Conservation (phyloP, 2,113 vertebrate species). For the Irena cyanogastra region DNA sequence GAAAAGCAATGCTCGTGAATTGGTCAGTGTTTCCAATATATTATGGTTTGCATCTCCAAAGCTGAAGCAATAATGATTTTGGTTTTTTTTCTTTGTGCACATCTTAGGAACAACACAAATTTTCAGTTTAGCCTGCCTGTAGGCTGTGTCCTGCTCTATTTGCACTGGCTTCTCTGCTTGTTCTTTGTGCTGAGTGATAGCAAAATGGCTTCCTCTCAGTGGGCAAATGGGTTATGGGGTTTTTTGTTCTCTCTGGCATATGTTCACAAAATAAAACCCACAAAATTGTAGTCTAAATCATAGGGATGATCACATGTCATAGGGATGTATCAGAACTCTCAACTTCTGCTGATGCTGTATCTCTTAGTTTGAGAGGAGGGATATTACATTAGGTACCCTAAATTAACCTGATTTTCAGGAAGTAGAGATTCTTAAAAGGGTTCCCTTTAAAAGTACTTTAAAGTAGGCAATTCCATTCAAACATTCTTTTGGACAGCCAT, state of each 20-base stretch:
- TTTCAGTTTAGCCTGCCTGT: not conserved
- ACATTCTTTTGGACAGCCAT: not conserved
- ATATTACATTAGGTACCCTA: not conserved
- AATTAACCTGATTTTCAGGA: not conserved
- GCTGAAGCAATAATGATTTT: not conserved
- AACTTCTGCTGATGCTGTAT: not conserved
- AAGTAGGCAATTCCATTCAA: not conserved
- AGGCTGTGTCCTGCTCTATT: not conserved
- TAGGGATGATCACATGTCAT: not conserved
- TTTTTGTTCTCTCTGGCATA: not conserved
- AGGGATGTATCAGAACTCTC: not conserved
- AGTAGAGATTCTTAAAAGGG: not conserved
- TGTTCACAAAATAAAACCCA: not conserved
- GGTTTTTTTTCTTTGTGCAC: not conserved
- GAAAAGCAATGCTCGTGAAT: not conserved
- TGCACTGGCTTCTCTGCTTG: not conserved
- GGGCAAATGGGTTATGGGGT: not conserved
- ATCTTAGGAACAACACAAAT: not conserved
- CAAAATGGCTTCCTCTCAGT: not conserved
- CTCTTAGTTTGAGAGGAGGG: not conserved
- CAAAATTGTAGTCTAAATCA: not conserved
- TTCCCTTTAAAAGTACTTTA: not conserved
- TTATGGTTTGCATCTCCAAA: not conserved
- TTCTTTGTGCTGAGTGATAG: not conserved
- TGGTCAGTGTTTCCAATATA: not conserved